Conservation (phyloP, 2,113 vertebrate genomes). For the Rousettus leschenaultii region DNA sequence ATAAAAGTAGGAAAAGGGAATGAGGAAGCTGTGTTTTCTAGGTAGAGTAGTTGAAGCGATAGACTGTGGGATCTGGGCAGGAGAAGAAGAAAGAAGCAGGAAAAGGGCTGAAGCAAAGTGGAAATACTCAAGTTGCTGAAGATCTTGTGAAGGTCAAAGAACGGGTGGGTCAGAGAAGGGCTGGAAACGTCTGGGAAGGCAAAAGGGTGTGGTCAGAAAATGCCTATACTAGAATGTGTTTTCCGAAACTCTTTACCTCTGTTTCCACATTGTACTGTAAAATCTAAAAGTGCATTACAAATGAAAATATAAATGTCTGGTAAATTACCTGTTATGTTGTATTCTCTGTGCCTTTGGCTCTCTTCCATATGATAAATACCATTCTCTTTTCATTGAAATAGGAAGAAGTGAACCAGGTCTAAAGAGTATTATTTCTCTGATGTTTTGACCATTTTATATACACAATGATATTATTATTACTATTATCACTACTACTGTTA, state of each 20-base stretch:
- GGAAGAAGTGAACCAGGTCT: background rate
- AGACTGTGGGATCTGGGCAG: background rate
- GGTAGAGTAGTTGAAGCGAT: background rate
- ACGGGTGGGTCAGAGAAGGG: background rate
- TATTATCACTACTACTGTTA: background rate
- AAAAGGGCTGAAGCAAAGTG: background rate
- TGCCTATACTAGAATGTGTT: background rate
- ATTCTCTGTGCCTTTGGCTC: background rate
- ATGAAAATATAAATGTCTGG: background rate
- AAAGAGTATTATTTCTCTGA: conserved; percentile 5
- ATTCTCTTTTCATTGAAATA: background rate
- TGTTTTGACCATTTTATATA: background rate
- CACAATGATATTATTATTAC: background rate
- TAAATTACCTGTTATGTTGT: background rate
- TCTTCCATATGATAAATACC: conserved; percentile 16
- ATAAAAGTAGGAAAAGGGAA: background rate
- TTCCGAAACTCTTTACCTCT: background rate
- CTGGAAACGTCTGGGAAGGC: background rate
- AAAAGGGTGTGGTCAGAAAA: background rate
- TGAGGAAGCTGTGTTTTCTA: background rate
- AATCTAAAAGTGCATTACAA: background rate
- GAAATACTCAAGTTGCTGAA: background rate
- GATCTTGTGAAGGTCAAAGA: background rate
- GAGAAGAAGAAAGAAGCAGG: background rate
- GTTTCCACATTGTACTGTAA: background rate